Conservation (phyloP, 2,888 invertebrate genomes). For the Trypoxylon attenuatum region DNA sequence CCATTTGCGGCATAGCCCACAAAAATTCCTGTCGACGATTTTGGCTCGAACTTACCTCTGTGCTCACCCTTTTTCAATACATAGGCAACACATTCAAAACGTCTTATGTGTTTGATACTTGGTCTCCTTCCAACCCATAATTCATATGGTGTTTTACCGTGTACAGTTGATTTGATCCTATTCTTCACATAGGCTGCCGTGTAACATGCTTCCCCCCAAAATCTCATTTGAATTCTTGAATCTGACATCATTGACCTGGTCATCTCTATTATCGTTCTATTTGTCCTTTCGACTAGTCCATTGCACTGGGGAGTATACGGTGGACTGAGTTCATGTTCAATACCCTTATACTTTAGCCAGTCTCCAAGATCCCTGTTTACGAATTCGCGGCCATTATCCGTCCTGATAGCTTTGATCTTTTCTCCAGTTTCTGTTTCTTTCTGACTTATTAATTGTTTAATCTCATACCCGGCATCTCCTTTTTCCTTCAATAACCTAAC, state of each 20-base stretch:
- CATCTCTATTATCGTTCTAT: conserved; percentile 8
- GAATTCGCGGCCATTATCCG: conserved; percentile 9
- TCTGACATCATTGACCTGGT: conserved; percentile 3
- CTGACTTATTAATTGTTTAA: neutral
- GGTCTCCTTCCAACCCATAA: neutral
- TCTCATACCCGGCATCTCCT: neutral
- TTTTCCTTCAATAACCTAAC: neutral
- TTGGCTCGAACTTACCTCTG: too few species aligned
- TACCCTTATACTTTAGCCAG: neutral
- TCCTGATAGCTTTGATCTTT: neutral
- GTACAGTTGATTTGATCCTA: conserved; percentile 2
- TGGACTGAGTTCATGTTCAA: conserved; percentile 9
- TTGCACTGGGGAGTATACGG: conserved; percentile 12
- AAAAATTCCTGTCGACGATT: conserved; percentile 10
- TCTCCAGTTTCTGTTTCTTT: conserved; percentile 2
- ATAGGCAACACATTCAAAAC: neutral
- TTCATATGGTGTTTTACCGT: conserved; percentile 14
- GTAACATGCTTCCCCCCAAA: conserved; percentile 5
- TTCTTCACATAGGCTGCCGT: conserved; percentile 5
- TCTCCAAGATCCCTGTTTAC: neutral
- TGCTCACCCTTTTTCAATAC: conserved; percentile 1
- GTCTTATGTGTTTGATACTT: conserved; percentile 1
- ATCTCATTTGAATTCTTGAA: neutral
- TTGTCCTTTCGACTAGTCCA: conserved; percentile 3
- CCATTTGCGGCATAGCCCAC: conserved; percentile 11